phyloP scores from a whole-genome alignment of 1,140 invertebrate species.

The Apis florea region DNA sequence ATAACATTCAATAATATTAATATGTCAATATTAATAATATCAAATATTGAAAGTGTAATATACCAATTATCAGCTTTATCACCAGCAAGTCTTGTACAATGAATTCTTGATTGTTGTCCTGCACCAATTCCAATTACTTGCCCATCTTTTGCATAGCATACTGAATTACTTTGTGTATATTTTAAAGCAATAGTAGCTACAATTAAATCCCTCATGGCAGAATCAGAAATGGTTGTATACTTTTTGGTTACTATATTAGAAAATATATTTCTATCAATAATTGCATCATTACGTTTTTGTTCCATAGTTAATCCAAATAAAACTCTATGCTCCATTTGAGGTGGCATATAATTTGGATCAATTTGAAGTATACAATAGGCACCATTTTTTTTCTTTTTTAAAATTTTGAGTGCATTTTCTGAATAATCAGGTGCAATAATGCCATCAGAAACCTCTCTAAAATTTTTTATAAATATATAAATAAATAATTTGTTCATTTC shows the following conservation, averaged over 20 bases:
- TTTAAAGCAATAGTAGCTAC: constrained; percentile 98
- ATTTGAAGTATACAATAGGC: constrained; percentile 97
- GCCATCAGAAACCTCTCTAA: constrained; percentile 94
- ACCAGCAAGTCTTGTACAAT: constrained; percentile 97
- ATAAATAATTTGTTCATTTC: background rate
- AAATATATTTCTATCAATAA: constrained; percentile 91
- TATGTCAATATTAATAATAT: too few relatives aligned
- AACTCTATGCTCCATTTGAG: constrained; percentile 90
- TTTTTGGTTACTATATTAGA: constrained; percentile 91
- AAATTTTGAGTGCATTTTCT: constrained; percentile 90
- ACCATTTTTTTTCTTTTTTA: constrained; percentile 98
- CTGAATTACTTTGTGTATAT: constrained; percentile 98
- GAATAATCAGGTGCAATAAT: constrained; percentile 96
- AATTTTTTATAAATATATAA: constrained; percentile 28
- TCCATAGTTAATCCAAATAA: constrained; percentile 96
- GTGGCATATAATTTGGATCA: constrained; percentile 92
- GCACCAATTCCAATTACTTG: constrained; percentile 98
- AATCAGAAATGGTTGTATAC: constrained; percentile 85
- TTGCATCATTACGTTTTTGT: constrained; percentile 94
- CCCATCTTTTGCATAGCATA: constrained; percentile 94
- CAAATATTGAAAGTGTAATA: background rate
- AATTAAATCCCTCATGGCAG: constrained; percentile 93
- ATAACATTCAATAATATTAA: background rate
- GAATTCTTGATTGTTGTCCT: constrained; percentile 98
- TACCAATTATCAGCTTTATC: constrained; percentile 98